Conservation (phyloP, 2,888 invertebrate genomes). For the Aradus depressus region DNA sequence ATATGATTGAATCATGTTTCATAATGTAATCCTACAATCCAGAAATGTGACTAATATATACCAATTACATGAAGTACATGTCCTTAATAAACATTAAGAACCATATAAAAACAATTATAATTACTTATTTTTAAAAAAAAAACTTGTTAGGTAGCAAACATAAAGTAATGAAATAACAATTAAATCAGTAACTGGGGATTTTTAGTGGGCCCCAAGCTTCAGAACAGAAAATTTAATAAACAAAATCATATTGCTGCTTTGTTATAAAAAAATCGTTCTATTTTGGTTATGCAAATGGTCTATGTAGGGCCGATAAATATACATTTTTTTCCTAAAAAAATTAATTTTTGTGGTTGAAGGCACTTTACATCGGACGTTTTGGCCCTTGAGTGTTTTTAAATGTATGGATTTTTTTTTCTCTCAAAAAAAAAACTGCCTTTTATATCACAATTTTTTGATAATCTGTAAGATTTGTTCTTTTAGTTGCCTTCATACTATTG, state of each 20-base stretch:
- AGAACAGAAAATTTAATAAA: slow-evolving; percentile 12
- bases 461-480: slow-evolving; percentile 34
- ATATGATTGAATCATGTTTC: slow-evolving; percentile 31
- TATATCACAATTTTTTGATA: slow-evolving; percentile 31
- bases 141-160: slow-evolving; percentile 28
- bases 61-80: slow-evolving; percentile 32
- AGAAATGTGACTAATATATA: slow-evolving; percentile 32
- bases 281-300: slow-evolving; percentile 62
- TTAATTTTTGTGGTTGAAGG: slow-evolving; percentile 67
- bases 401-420: no score
- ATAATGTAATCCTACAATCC: slow-evolving; percentile 32
- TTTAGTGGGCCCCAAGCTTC: slow-evolving; percentile 29
- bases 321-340: slow-evolving; percentile 70
- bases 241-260: slow-evolving; percentile 25
- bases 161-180: slow-evolving; percentile 30
- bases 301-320: slow-evolving; percentile 73
- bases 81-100: slow-evolving; percentile 30
- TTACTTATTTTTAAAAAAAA: slow-evolving; percentile 21
- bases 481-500: slow-evolving; percentile 74
- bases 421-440: slow-evolving; percentile 30
- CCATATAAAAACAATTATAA: slow-evolving; percentile 28
- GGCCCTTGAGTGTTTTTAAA: slow-evolving; percentile 57
- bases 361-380: slow-evolving; percentile 90
- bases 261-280: slow-evolving; percentile 26
- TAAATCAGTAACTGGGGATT: slow-evolving; percentile 29